phyloP scores from a whole-genome alignment of 2,888 invertebrate species.

The Scaptomyza caliginosa region DNA sequence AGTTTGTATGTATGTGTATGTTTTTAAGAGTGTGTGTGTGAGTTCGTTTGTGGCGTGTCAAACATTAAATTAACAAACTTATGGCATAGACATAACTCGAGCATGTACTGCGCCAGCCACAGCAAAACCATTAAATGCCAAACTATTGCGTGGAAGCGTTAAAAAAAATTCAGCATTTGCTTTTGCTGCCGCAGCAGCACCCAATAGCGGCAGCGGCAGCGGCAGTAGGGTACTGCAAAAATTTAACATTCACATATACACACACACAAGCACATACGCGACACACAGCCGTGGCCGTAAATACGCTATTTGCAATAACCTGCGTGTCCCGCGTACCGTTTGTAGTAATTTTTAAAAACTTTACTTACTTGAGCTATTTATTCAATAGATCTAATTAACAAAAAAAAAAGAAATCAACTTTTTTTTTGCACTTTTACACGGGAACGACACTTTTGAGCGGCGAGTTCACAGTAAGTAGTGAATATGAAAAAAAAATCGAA shows the following conservation, averaged over 20 bases:
- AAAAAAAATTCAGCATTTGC: constrained; percentile 3
- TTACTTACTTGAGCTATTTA: constrained; percentile 41
- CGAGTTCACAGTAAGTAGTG: constrained; percentile 37
- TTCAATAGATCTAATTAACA: constrained; percentile 21
- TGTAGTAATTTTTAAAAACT: background rate
- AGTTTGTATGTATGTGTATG: background rate
- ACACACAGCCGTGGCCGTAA: constrained; percentile 11
- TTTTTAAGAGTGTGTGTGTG: constrained; percentile 1
- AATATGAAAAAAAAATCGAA: constrained; percentile 37
- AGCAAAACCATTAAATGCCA: constrained; percentile 10
- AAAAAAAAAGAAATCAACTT: constrained; percentile 7
- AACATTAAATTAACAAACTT: constrained; percentile 52
- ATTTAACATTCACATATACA: constrained; percentile 11
- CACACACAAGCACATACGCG: constrained; percentile 8
- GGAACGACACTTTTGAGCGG: constrained; percentile 37
- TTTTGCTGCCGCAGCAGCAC: constrained; percentile 9
- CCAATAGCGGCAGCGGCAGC: constrained; percentile 1
- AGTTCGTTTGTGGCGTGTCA: constrained; percentile 42
- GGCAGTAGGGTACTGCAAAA: constrained; percentile 28
- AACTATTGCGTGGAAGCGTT: constrained; percentile 28
- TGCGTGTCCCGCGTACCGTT: background rate
- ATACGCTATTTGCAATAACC: background rate
- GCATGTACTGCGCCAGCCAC: background rate
- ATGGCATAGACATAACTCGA: constrained; percentile 29
- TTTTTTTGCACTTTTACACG: constrained; percentile 24